Conservation (phyloP, 2,797 vertebrate species). For the Hozukius guyotensis region DNA sequence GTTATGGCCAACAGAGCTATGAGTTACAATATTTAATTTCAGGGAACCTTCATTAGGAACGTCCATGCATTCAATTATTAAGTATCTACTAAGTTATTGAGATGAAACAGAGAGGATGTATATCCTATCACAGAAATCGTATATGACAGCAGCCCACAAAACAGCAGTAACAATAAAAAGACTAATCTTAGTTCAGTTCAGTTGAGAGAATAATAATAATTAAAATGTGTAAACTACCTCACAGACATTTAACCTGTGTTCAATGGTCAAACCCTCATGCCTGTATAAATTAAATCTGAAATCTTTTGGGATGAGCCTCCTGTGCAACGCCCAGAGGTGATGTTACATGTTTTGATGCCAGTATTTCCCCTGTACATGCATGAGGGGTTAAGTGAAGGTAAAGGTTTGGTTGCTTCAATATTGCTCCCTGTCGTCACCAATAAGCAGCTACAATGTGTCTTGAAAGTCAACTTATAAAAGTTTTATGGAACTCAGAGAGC, state of each 20-base stretch:
- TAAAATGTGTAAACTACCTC: not conserved
- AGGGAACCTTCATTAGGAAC: not conserved
- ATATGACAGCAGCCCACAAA: not conserved
- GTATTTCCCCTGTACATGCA: conserved; percentile 79
- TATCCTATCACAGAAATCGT: not conserved
- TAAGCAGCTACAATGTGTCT: conserved; percentile 89
- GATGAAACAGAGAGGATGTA: not conserved
- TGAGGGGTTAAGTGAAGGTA: conserved; percentile 86
- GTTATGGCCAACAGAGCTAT: not conserved
- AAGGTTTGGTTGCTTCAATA: conserved; percentile 87
- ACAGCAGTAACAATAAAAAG: conserved; percentile 3
- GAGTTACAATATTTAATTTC: not conserved
- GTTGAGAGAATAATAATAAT: not conserved
- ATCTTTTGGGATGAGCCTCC: conserved; percentile 71
- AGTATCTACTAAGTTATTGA: not conserved
- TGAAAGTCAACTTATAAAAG: conserved; percentile 95
- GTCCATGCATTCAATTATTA: not conserved
- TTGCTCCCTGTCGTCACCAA: conserved; percentile 88
- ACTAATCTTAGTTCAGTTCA: not conserved
- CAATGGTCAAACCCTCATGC: not conserved
- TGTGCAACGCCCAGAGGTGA: conserved; percentile 79
- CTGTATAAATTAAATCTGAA: conserved; percentile 33
- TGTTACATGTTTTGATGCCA: conserved; percentile 82
- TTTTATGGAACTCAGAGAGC: conserved; percentile 93
- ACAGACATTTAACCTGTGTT: not conserved